Conservation (phyloP, 2,888 invertebrate species). For the Cheilosia vernalis region DNA sequence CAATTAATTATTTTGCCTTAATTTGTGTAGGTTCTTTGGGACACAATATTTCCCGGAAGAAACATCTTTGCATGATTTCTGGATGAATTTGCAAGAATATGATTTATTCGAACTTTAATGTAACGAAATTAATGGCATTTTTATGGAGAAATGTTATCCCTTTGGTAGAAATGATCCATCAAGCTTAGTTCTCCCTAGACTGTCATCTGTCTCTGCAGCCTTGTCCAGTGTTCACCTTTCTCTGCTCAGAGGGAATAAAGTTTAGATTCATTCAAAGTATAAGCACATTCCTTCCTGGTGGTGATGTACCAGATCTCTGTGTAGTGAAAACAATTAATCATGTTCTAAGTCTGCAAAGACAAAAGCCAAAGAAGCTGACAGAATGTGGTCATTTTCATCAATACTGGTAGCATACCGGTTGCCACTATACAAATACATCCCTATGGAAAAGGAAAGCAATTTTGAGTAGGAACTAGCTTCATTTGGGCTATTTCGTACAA, state of each 20-base stretch:
- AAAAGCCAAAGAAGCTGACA: slow-evolving; percentile 23
- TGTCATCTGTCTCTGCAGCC: not conserved
- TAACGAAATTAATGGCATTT: slow-evolving; percentile 62
- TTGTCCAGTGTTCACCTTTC: slow-evolving; percentile 19
- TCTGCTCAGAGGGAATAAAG: not conserved
- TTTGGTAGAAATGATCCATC: slow-evolving; percentile 59
- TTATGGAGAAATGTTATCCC: slow-evolving; percentile 19
- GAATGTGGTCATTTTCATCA: slow-evolving; percentile 66
- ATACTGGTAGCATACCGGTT: slow-evolving; percentile 35
- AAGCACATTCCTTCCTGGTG: slow-evolving; percentile 1
- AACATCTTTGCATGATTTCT: slow-evolving; percentile 29
- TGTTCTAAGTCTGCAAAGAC: slow-evolving; percentile 41
- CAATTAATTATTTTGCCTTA: slow-evolving; percentile 59
- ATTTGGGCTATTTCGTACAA: slow-evolving; percentile 44
- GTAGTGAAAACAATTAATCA: slow-evolving; percentile 62
- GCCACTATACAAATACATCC: slow-evolving; percentile 5
- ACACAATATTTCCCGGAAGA: slow-evolving; percentile 45
- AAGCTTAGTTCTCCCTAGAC: slow-evolving; percentile 38
- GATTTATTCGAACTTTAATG: slow-evolving; percentile 67
- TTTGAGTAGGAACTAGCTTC: slow-evolving; percentile 28
- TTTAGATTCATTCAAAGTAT: not conserved
- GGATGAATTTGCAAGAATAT: slow-evolving; percentile 45
- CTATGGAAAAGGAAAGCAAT: slow-evolving; percentile 16
- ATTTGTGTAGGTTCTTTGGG: slow-evolving; percentile 32
- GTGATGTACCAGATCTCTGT: slow-evolving; percentile 17